phyloP scores from a whole-genome alignment of 1,140 invertebrate species.

The Ceratina calcarata region DNA sequence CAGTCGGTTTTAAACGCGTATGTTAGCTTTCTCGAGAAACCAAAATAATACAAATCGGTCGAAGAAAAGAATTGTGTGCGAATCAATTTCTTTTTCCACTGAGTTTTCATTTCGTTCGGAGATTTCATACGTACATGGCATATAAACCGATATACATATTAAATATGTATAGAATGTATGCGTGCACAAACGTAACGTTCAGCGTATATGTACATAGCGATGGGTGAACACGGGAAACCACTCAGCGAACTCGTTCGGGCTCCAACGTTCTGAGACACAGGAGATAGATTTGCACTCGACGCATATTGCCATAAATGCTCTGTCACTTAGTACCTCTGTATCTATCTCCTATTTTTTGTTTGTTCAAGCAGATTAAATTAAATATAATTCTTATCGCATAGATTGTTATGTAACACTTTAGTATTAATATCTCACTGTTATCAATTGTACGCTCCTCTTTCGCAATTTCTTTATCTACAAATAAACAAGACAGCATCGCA shows the following conservation, averaged over 20 bases:
- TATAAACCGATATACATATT: not conserved
- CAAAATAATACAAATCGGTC: not conserved
- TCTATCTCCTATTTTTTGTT: not conserved
- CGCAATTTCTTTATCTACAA: not conserved
- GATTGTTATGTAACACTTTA: too few relatives aligned
- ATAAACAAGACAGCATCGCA: not conserved
- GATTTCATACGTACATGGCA: not conserved
- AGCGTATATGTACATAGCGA: conserved; percentile 34
- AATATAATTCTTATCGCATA: too few relatives aligned
- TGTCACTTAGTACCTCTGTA: not conserved
- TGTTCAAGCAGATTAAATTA: too few relatives aligned
- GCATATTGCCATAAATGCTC: not conserved
- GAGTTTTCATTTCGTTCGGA: too few relatives aligned
- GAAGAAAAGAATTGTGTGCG: not conserved
- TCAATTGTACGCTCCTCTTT: not conserved
- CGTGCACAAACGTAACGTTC: not conserved
- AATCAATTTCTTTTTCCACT: not conserved
- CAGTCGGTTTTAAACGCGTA: not conserved
- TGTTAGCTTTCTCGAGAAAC: too few relatives aligned
- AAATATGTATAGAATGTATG: conserved; percentile 29
- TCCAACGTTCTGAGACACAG: conserved; percentile 9
- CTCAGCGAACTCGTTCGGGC: conserved; percentile 51
- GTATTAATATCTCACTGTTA: not conserved
- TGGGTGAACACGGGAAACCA: conserved; percentile 61
- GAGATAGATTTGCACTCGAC: conserved; percentile 22